These are phyloP conservation scores for Esox niger DNA, from an alignment of 2,113 vertebrate genomes.

Conservation along the genomic window DNA sequence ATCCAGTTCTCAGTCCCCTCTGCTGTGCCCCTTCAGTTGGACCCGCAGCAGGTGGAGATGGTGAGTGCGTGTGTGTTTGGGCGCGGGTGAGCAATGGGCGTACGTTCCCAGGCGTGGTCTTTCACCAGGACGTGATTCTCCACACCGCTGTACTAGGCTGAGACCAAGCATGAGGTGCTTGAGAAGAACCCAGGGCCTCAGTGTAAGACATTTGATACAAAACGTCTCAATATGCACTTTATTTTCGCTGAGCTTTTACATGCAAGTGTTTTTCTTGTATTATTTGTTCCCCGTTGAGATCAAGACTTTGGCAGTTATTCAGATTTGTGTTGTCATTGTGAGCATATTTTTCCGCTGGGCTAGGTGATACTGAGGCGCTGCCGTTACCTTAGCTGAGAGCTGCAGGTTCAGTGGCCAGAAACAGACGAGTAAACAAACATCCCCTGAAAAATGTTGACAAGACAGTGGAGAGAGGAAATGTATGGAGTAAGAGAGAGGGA, in stretches of 20 bases:
- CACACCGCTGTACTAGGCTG: not conserved
- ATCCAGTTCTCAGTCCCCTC: conserved; percentile 9
- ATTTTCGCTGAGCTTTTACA: too few relatives aligned
- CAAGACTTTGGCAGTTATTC: too few relatives aligned
- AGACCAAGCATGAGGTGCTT: too few relatives aligned
- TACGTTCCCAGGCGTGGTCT: not conserved
- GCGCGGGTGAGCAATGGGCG: conserved; percentile 2
- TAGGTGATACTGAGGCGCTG: conserved; percentile 28
- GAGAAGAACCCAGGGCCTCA: too few relatives aligned
- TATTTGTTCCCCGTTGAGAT: too few relatives aligned
- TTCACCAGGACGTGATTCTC: not conserved
- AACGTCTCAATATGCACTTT: too few relatives aligned
- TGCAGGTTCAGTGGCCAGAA: conserved; percentile 35
- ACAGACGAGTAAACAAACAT: not conserved
- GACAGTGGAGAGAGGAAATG: not conserved
- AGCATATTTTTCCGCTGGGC: conserved; percentile 21
- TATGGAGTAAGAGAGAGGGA: not conserved
- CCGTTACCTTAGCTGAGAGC: conserved; percentile 52
- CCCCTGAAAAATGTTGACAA: not conserved
- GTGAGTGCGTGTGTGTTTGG: conserved; percentile 4
- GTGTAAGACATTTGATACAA: too few relatives aligned
- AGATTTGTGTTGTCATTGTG: conserved; percentile 39
- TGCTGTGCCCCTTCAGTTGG: conserved; percentile 2
- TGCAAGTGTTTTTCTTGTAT: too few relatives aligned
- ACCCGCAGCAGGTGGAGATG: conserved; percentile 7